Base-by-base conservation (phyloP, 2,113 vertebrate species). In the Myiozetetes cayanensis region DNA sequence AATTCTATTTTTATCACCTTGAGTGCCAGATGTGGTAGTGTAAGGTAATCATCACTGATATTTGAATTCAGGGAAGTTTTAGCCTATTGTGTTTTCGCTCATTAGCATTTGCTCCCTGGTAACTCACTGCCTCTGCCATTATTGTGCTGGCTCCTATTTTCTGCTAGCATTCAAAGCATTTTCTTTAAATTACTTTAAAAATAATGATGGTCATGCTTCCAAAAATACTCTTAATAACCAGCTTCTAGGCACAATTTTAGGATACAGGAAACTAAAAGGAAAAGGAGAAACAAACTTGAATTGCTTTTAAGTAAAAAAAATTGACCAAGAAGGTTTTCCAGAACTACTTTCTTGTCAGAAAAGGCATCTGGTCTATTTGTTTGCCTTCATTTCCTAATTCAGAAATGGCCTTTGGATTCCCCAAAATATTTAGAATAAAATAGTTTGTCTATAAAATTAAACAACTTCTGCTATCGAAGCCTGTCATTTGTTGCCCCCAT, bases 1-100 rank as follows among this genome's bases (percentile, higher is more conserved):
- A 86, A 92, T 24, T 82, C 81, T 94, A 86, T 88, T 96, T 94
- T 96, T 96, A 94, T 94, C 77, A 91, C 55, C 79, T 86, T 77
- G 75, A 93, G 61, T 94, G 79, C 52, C 68, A 95, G 81, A 91
- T 41, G 49, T 14, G 52, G 41, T 37, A 61, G 39, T 50, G 52
- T 4, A 3, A 86, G 49, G 89, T 78, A 71, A 84, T 88, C 46
- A 56, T 61, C 14, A 7, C 9, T 39, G 33, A 66, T 79, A 76
- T 24, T 62, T 94, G 35, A 70, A 91, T 44, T 87, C 55, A 62
- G 63, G 33, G 15, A 91, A 90, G 62, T 74, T 87, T 89, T 75
- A 41, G 12, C 39, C 63, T 65, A 55, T 35, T 67, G 10, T 76
- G 43, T 84, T 94, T 91, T 87, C 22, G 35, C 47, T 73, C 35